A percentile compares a stretch with the other conserved stretches of the same genome.
Conservation (phyloP, 2,113 vertebrate genomes). For the Cinclus cinclus region DNA sequence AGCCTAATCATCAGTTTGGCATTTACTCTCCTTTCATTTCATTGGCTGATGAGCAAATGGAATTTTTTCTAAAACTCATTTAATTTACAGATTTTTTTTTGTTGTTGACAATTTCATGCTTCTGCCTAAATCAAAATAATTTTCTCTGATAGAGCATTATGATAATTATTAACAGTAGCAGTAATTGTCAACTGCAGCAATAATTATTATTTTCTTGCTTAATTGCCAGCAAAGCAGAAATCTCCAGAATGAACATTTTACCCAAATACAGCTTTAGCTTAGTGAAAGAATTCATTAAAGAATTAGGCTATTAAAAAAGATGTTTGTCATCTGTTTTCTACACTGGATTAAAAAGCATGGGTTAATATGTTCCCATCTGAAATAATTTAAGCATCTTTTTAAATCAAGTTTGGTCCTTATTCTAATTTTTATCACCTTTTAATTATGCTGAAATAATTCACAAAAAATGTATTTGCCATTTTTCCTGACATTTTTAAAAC, state of each 20-base stretch:
- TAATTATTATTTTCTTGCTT: not conserved
- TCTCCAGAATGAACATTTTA: not conserved
- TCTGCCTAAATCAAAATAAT: constrained; percentile 32
- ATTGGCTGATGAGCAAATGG: not conserved
- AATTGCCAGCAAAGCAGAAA: constrained; percentile 16
- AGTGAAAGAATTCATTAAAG: not conserved
- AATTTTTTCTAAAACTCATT: constrained; percentile 16
- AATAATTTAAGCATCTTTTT: not conserved
- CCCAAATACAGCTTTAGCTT: not conserved
- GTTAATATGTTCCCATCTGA: not conserved
- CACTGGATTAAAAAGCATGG: not conserved
- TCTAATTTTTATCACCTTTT: not conserved
- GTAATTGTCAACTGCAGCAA: constrained; percentile 8
- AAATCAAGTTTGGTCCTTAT: not conserved
- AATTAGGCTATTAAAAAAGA: not conserved
- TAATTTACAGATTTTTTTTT: not conserved
- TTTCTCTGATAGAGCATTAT: constrained; percentile 18
- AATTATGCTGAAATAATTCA: not conserved
- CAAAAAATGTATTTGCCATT: not conserved
- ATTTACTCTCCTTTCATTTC: not conserved
- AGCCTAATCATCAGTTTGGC: constrained; percentile 20
- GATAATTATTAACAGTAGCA: constrained; percentile 33
- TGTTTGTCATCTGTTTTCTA: not conserved
- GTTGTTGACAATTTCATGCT: constrained; percentile 7
- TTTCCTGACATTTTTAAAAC: not conserved